Percentiles rank a stretch among this genome's conserved stretches.
Conservation (phyloP, 2,888 invertebrate species). For the Piscicola geometra region DNA sequence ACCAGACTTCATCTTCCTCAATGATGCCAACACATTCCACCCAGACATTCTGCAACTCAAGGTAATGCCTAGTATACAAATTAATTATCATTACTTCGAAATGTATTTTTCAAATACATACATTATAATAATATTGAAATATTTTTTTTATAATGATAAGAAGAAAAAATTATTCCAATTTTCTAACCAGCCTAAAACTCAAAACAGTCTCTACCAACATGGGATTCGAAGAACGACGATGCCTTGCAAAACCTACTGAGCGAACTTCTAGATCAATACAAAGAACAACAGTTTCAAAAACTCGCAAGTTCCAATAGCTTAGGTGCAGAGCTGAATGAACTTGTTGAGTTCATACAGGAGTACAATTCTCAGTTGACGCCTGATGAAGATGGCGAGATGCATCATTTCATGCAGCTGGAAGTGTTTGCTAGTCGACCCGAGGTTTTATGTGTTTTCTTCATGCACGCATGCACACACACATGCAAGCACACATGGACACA, state of each 20-base stretch:
- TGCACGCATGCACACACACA: too few relatives aligned
- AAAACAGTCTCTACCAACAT: constrained; percentile 1
- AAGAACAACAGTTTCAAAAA: constrained; percentile 8
- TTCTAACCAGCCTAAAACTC: not conserved
- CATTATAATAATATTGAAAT: too few relatives aligned
- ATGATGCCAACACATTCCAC: constrained; percentile 65
- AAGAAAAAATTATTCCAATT: not conserved
- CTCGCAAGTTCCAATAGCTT: not conserved
- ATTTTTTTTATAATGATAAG: not conserved
- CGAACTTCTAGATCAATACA: constrained; percentile 19
- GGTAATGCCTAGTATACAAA: too few relatives aligned
- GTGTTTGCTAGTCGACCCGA: too few relatives aligned
- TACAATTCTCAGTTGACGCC: not conserved
- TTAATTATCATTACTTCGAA: too few relatives aligned
- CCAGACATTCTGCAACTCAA: constrained; percentile 59
- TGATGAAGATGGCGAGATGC: not conserved
- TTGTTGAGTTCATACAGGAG: not conserved
- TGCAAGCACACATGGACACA: too few relatives aligned
- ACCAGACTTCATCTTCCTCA: constrained; percentile 69
- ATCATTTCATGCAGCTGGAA: too few relatives aligned
- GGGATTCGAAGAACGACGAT: constrained; percentile 12
- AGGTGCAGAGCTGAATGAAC: not conserved
- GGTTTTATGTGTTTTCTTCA: too few relatives aligned
- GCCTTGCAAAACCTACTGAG: not conserved
- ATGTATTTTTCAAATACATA: too few relatives aligned